Conservation (phyloP, 2,888 invertebrate species). For the Cosmia pyralina region DNA sequence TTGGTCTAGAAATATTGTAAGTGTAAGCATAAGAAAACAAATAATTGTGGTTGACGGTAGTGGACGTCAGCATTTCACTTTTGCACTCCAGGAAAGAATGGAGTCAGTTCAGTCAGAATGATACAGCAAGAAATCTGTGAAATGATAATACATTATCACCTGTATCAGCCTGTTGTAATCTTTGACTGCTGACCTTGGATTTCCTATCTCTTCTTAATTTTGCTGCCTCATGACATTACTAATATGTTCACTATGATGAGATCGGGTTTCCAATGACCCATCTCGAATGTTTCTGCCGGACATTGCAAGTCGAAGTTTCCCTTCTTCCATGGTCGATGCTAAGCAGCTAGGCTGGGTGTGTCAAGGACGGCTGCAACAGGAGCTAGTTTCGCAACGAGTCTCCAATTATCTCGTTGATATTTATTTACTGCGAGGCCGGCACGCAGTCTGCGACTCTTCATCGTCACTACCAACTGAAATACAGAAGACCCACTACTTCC, state of each 20-base stretch:
- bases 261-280: background rate
- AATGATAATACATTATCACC: background rate
- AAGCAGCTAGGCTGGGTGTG: too few species aligned
- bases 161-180: background rate
- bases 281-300: background rate
- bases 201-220: background rate
- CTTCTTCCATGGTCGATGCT: too few species aligned
- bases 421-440: slow-evolving; percentile 57
- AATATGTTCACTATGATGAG: background rate
- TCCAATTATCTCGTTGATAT: slow-evolving; percentile 50
- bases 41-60: background rate
- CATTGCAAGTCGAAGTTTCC: too few species aligned
- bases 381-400: slow-evolving; percentile 34
- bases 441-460: slow-evolving; percentile 58
- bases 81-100: background rate
- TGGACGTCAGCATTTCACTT: background rate
- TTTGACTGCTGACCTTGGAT: background rate
- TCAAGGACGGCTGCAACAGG: slow-evolving; percentile 2
- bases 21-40: background rate
- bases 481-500: slow-evolving; percentile 34
- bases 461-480: slow-evolving; percentile 6
- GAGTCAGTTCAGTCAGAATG: background rate
- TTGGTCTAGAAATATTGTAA: background rate
- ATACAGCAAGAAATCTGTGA: background rate
- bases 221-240: background rate